Evolutionary conservation across 2,113 vertebrate species (phyloP).

Genomic region (Daubentonia madagascariensis): DNA sequence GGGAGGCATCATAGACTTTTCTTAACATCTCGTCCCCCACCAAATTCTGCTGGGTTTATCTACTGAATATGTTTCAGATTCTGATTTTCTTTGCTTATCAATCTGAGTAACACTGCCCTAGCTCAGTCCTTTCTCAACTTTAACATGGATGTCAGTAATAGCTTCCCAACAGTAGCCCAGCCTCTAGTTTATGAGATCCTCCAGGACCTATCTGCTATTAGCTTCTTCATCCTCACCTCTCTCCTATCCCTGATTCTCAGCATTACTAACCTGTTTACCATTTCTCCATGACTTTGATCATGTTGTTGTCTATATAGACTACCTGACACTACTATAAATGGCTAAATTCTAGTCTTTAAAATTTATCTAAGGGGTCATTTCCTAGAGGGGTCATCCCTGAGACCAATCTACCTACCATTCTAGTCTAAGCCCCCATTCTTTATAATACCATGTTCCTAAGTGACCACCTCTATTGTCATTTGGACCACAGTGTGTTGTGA

Average conservation of each 20-base stretch:
- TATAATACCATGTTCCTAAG: background rate
- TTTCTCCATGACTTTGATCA: background rate
- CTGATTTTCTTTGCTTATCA: background rate
- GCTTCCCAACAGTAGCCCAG: background rate
- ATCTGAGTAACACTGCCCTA: background rate
- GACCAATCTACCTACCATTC: background rate
- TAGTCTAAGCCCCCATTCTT: background rate
- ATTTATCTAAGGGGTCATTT: background rate
- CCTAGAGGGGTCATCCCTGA: background rate
- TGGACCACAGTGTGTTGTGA: background rate
- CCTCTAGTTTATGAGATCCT: background rate
- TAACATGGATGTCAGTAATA: background rate
- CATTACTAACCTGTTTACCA: background rate
- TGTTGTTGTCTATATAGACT: background rate
- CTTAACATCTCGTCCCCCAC: background rate
- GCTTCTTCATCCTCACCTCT: background rate
- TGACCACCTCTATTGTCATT: background rate
- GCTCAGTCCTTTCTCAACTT: background rate
- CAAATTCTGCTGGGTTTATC: background rate
- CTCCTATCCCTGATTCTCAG: background rate
- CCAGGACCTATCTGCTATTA: background rate
- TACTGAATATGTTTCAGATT: background rate
- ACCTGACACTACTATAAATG: background rate
- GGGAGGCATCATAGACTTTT: background rate
- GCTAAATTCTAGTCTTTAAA: background rate